Conservation (phyloP, 2,797 vertebrate species). For the Xenops minutus region DNA sequence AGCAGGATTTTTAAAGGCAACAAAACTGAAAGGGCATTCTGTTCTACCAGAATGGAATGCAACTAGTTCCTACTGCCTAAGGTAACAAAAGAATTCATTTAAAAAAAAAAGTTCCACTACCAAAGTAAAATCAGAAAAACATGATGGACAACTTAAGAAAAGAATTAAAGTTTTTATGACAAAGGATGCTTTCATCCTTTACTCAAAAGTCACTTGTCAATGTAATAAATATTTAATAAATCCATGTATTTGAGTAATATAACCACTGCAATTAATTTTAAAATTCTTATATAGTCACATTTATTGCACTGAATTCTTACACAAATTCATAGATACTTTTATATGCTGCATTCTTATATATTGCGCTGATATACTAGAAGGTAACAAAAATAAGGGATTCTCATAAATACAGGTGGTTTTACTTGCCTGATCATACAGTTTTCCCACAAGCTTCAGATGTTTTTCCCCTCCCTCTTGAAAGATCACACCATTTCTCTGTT, state of each 20-base stretch:
- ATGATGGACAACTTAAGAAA: not conserved
- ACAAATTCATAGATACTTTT: not conserved
- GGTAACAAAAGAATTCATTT: not conserved
- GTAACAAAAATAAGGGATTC: not conserved
- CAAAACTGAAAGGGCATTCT: not conserved
- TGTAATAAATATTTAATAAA: not conserved
- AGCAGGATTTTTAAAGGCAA: not conserved
- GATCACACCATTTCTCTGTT: constrained; percentile 95
- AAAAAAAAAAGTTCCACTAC: not conserved
- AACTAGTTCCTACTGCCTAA: not conserved
- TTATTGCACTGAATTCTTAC: not conserved
- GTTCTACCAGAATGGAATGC: not conserved
- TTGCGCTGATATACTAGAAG: not conserved
- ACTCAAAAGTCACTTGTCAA: not conserved
- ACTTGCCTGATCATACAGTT: constrained; percentile 96
- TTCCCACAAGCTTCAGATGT: constrained; percentile 96
- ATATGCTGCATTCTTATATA: not conserved
- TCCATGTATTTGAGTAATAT: not conserved
- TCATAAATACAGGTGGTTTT: not conserved
- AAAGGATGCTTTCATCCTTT: not conserved
- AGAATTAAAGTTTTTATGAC: not conserved
- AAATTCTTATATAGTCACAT: not conserved
- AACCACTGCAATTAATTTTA: not conserved
- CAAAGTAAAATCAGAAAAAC: not conserved
- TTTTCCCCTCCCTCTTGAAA: constrained; percentile 98